Evolutionary conservation across 2,888 invertebrate species (phyloP).

Genomic region (Philaethria dido): DNA sequence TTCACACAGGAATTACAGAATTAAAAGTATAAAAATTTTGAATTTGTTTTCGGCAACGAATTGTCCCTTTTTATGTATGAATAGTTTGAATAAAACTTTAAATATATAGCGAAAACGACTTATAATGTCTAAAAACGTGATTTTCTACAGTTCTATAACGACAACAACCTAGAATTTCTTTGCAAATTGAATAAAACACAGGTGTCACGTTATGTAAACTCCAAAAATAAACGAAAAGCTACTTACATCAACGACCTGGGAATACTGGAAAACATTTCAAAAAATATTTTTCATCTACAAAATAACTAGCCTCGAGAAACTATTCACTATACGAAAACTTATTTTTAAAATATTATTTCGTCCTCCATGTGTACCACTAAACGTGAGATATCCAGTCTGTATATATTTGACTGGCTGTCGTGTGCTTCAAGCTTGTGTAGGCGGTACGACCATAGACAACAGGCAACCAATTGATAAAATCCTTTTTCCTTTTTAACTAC

Average conservation of each 20-base stretch:
- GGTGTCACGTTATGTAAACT: constrained; percentile 82
- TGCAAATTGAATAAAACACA: constrained; percentile 67
- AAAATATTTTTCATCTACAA: constrained; percentile 66
- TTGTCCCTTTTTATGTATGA: constrained; percentile 8
- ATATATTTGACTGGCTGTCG: constrained; percentile 36
- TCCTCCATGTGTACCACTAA: constrained; percentile 58
- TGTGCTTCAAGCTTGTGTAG: constrained; percentile 19
- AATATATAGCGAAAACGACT: not conserved
- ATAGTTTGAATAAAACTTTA: not conserved
- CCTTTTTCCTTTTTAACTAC: constrained; percentile 10
- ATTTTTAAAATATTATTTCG: constrained; percentile 60
- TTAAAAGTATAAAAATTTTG: not conserved
- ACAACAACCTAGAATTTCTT: constrained; percentile 52
- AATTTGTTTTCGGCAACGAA: constrained; percentile 9
- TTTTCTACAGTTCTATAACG: constrained; percentile 15
- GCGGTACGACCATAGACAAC: constrained; percentile 20
- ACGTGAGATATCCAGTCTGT: constrained; percentile 39
- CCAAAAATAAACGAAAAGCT: constrained; percentile 72
- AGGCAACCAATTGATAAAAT: constrained; percentile 9
- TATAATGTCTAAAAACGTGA: not conserved
- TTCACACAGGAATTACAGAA: not conserved
- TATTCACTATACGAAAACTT: constrained; percentile 52
- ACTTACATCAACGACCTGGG: constrained; percentile 79
- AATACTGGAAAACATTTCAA: constrained; percentile 78
- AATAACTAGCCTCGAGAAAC: constrained; percentile 50